These are phyloP conservation scores for Chondrilla cf. caribensis DNA, from an alignment of 37 sponge, comb jelly and placozoan species.

Conservation along the genomic window DNA sequence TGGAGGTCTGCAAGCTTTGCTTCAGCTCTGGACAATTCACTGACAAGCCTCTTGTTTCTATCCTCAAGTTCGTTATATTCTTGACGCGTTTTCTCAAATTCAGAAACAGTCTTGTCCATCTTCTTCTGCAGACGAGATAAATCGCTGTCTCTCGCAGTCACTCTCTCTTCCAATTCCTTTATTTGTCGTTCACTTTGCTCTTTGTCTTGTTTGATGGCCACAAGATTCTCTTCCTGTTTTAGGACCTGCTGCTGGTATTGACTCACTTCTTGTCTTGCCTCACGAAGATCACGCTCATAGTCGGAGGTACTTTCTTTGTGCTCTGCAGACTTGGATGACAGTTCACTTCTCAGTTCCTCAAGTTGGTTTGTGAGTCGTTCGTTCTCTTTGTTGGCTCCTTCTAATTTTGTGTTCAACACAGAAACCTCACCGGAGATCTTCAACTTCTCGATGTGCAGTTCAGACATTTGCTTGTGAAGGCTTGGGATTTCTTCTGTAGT, in stretches of 20 bases:
- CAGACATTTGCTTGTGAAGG: not conserved
- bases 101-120: not conserved
- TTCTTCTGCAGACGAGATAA: not conserved
- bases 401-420: not conserved
- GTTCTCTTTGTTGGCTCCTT: not conserved
- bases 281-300: not conserved
- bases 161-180: not conserved
- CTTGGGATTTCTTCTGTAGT: conserved; percentile 8
- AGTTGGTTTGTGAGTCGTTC: not conserved
- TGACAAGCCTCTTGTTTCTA: conserved; percentile 1
- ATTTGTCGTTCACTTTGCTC: not conserved
- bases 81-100: not conserved
- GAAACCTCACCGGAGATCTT: not conserved
- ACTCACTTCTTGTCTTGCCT: not conserved
- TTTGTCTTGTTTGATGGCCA: not conserved
- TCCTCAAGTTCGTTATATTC: conserved; percentile 3
- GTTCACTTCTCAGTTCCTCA: conserved; percentile 14
- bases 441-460: conserved; percentile 14
- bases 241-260: not conserved
- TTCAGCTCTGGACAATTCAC: not conserved
- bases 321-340: not conserved
- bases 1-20: conserved; percentile 21
- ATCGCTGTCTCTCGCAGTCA: not conserved
- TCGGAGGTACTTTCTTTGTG: not conserved
- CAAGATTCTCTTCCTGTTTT: not conserved